Percentiles rank a stretch among this genome's conserved stretches.
phyloP scores from a whole-genome alignment of 2,113 vertebrate species.

The Orientallactaga bullata region DNA sequence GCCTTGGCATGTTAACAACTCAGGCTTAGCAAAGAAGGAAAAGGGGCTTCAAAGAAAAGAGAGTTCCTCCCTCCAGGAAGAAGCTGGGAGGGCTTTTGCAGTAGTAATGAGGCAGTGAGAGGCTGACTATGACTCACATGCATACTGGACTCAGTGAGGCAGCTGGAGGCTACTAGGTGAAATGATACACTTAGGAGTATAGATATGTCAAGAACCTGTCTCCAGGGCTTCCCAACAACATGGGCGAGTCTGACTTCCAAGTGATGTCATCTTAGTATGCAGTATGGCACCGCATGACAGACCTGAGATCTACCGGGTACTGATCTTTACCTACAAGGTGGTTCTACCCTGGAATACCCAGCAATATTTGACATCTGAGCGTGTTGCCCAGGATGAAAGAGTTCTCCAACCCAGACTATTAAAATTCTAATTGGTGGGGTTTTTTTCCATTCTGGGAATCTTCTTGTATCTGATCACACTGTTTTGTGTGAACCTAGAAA shows the following conservation, averaged over 20 bases:
- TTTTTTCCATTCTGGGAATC: too few relatives aligned
- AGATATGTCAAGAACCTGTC: not conserved
- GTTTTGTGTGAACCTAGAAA: not conserved
- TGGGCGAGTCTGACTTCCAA: not conserved
- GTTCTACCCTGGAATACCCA: not conserved
- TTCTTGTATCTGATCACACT: not conserved
- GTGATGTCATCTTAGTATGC: not conserved
- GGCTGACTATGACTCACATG: not conserved
- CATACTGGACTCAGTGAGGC: not conserved
- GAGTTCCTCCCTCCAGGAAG: not conserved
- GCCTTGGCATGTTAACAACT: not conserved
- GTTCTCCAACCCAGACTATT: not conserved
- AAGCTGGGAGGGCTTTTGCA: not conserved
- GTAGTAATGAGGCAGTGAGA: not conserved
- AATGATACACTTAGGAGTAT: not conserved
- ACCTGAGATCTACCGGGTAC: rapidly evolving
- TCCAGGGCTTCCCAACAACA: not conserved
- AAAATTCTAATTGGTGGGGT: not conserved
- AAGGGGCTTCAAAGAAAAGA: not conserved
- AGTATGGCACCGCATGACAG: not conserved
- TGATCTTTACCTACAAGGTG: not conserved
- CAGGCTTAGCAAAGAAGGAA: not conserved
- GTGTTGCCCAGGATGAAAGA: not conserved
- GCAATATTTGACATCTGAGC: not conserved
- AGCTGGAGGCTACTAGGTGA: not conserved